Evolutionary conservation across 1,140 invertebrate genomes (phyloP).

Genomic region (Ladona fulva): DNA sequence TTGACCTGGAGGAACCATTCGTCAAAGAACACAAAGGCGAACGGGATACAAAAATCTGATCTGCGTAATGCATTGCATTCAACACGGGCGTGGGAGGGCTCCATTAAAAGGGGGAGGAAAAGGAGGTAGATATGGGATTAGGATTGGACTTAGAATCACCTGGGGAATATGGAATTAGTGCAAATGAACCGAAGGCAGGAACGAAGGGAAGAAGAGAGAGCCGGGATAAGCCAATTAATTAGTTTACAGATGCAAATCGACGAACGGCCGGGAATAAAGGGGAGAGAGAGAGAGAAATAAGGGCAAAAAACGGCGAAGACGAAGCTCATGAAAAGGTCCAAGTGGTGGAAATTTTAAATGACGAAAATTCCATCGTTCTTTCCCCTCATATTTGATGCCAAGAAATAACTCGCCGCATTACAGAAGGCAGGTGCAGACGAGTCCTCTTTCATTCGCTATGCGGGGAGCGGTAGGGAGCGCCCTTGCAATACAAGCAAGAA

Average conservation of each 20-base stretch:
- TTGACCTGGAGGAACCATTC: no score
- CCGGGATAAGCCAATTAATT: not conserved
- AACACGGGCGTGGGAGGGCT: no score
- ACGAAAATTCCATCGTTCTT: not conserved
- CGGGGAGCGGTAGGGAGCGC: no score
- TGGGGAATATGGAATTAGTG: not conserved
- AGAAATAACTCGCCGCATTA: not conserved
- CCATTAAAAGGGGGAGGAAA: not conserved
- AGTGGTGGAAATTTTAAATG: not conserved
- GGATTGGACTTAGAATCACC: not conserved
- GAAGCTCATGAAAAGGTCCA: not conserved
- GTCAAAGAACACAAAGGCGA: no score
- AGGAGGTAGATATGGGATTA: not conserved
- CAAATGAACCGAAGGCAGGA: not conserved
- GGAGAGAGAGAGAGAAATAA: not conserved
- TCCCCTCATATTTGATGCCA: not conserved
- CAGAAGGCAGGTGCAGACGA: not conserved
- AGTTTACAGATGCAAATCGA: not conserved
- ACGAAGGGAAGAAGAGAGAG: not conserved
- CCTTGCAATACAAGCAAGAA: no score
- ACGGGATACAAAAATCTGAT: not conserved
- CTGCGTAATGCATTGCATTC: not conserved
- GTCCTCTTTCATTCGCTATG: no score
- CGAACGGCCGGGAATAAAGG: not conserved
- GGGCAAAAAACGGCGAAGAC: not conserved